phyloP scores from a whole-genome alignment of 2,888 invertebrate genomes.

The Rapana venosa region DNA sequence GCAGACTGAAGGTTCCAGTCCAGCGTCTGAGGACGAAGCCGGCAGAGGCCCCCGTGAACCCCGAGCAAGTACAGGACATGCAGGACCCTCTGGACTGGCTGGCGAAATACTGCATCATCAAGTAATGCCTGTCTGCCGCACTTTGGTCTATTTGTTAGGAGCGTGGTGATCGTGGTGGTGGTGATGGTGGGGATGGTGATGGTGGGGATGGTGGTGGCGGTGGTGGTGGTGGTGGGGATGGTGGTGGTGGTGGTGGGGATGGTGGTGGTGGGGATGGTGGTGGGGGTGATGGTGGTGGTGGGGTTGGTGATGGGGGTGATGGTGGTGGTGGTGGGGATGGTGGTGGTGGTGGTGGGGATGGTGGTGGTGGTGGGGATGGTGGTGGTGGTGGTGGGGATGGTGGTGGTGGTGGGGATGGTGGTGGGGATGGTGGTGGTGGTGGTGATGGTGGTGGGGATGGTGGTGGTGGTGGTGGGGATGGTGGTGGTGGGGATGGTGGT shows the following conservation, averaged over 20 bases:
- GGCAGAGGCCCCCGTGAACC: constrained; percentile 68
- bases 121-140: constrained; percentile 41
- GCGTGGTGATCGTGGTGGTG: no score
- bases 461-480: background rate
- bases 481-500: background rate
- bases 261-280: no score
- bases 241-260: no score
- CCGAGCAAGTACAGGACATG: constrained; percentile 68
- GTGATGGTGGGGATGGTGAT: no score
- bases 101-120: constrained; percentile 50
- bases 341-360: background rate
- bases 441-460: background rate
- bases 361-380: background rate
- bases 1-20: constrained; percentile 46
- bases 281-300: background rate
- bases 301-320: constrained; percentile 50
- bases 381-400: no score
- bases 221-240: no score
- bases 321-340: background rate
- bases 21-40: constrained; percentile 53
- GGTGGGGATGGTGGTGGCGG: no score
- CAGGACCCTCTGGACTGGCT: constrained; percentile 74
- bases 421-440: background rate
- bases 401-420: no score
- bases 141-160: background rate